phyloP scores from a whole-genome alignment of 2,888 invertebrate species.

The Sisyra nigra region DNA sequence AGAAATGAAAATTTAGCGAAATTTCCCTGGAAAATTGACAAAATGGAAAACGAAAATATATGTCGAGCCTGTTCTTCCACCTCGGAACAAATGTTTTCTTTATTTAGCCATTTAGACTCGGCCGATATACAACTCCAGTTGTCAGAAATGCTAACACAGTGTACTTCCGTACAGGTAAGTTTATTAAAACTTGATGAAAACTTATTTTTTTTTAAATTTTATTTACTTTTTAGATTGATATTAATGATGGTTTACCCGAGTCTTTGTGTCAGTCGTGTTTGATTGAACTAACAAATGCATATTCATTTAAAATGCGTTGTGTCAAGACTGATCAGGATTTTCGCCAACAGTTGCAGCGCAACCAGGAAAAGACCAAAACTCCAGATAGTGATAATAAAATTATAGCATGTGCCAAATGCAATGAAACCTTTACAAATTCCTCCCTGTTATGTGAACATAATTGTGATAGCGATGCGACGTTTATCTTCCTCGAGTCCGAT shows the following conservation, averaged over 20 bases:
- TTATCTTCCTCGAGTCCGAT: no score
- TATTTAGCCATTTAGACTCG: slow-evolving; percentile 22
- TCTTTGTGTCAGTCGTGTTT: slow-evolving; percentile 24
- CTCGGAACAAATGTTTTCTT: slow-evolving; percentile 23
- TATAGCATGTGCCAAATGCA: background rate
- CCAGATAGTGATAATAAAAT: background rate
- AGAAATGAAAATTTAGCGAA: no score
- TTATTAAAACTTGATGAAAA: background rate
- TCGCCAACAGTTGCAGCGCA: slow-evolving; percentile 17
- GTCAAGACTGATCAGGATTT: slow-evolving; percentile 25
- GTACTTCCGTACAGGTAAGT: slow-evolving; percentile 24
- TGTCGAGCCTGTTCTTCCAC: slow-evolving; percentile 27
- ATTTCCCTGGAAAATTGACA: background rate
- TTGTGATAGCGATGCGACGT: background rate
- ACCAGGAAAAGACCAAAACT: background rate
- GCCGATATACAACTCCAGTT: slow-evolving; percentile 20
- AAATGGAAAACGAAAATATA: slow-evolving; percentile 21
- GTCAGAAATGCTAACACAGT: slow-evolving; percentile 27
- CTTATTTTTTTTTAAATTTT: background rate
- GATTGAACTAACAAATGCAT: slow-evolving; percentile 23
- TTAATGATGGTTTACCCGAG: slow-evolving; percentile 24
- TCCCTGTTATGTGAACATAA: background rate
- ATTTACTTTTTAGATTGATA: slow-evolving; percentile 18
- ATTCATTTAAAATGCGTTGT: slow-evolving; percentile 25
- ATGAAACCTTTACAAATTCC: background rate